phyloP scores from a whole-genome alignment of 2,888 invertebrate genomes.

The Hirtodrosophila cameraria region DNA sequence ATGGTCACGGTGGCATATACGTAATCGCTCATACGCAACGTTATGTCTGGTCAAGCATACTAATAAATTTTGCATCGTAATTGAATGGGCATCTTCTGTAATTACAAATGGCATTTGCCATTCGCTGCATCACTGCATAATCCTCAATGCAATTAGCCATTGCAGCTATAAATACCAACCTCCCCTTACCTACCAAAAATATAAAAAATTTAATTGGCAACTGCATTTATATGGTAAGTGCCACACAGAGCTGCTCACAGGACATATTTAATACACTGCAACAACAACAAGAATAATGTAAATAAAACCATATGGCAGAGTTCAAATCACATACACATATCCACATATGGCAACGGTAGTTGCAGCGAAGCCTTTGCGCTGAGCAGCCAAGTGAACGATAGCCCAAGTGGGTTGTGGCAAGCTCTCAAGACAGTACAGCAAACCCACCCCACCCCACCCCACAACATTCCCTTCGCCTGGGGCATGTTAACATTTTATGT shows the following conservation, averaged over 20 bases:
- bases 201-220: conserved; percentile 41
- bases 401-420: conserved; percentile 40
- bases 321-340: conserved; percentile 39
- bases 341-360: conserved; percentile 50
- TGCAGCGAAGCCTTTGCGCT: conserved; percentile 31
- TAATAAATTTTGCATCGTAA: conserved; percentile 16
- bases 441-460: not conserved
- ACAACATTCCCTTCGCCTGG: not conserved
- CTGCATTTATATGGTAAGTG: conserved; percentile 8
- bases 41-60: conserved; percentile 19
- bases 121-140: conserved; percentile 4
- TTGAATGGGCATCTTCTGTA: conserved; percentile 18
- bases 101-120: conserved; percentile 16
- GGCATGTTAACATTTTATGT: conserved; percentile 55
- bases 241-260: conserved; percentile 4
- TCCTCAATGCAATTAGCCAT: conserved; percentile 20
- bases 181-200: too few species aligned
- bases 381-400: conserved; percentile 47
- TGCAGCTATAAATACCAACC: conserved; percentile 18
- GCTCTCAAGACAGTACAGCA: conserved; percentile 11
- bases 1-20: conserved; percentile 35
- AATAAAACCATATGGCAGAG: conserved; percentile 56
- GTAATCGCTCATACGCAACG: conserved; percentile 52
- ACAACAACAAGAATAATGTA: conserved; percentile 25
- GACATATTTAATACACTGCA: conserved; percentile 25